Evolutionary conservation across 2,797 vertebrate species (phyloP), one percentile per base, ranked within the genome.

Genomic region (Sebastes dallii): DNA sequence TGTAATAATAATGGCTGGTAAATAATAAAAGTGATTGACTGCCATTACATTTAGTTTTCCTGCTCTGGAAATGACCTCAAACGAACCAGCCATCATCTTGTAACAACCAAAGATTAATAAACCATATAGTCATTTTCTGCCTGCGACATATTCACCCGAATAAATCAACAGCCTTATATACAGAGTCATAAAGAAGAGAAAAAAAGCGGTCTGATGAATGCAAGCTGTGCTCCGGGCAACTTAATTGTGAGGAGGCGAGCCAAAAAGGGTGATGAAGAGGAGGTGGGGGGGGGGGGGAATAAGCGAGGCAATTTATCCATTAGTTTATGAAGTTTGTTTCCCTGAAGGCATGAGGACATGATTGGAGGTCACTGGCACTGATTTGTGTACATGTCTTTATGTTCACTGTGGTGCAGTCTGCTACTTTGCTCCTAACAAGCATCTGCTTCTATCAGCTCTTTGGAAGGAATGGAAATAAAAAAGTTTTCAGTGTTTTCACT

Each of bases 361-460:
- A 91, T 92, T 86, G 80, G 82, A 89, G 88, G 88, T 92, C 86
- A 85, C 69, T 77, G 83, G 86, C 85, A 85, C 77, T 16, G 42
- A 46, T 46, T 46, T 84, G 84, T 78, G 39, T 77, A 11, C 76
- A 30, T 75, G 66, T 72, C 12, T 50, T 16, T 59, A 72, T 66
- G 20, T 54, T 52, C 42, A 46, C 42, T 18, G 16, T 46, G 42
- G 42, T 46, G 16, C 6, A 46, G 42, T 46, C 42, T 46, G 42
- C 14, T 69, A 46, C 30, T 75, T 58, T 65, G 39, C 24, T 69
- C 18, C 8, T 2, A 24, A 6, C 52, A 54, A 54, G 52, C 52
- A 54, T 22, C 50, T 10, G 18, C 20, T n/a, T 46, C 14, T 46
- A 46, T 27, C 14, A 25, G 10, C 10, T 60, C 36, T 29, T 8